Evolutionary conservation across 2,888 invertebrate genomes (phyloP).

Genomic region (Acleris literana): DNA sequence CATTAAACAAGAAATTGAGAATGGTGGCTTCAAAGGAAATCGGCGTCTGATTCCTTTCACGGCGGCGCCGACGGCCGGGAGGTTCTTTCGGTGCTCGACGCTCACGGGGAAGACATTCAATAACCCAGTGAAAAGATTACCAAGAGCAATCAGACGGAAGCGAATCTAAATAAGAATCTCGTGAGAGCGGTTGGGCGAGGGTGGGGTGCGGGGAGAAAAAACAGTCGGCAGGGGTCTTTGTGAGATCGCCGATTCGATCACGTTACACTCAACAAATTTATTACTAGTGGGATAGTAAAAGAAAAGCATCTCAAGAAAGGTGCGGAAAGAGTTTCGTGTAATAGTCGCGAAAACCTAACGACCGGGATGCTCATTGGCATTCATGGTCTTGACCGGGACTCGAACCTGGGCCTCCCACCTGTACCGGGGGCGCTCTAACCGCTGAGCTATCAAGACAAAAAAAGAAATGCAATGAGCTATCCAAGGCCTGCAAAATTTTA

Average conservation of each 20-base stretch:
- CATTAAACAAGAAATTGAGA: slow-evolving; percentile 60
- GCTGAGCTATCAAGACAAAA: slow-evolving; percentile 82
- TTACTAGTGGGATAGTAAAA: slow-evolving; percentile 46
- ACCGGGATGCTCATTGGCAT: slow-evolving; percentile 61
- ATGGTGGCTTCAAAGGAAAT: slow-evolving; percentile 62
- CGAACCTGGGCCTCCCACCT: slow-evolving; percentile 80
- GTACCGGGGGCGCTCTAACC: slow-evolving; percentile 75
- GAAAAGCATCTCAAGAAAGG: slow-evolving; percentile 60
- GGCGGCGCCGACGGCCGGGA: slow-evolving; percentile 54
- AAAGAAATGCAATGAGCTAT: slow-evolving; percentile 60
- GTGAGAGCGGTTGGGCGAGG: slow-evolving; percentile 74
- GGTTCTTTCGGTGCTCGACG: slow-evolving; percentile 67
- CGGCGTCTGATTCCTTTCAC: slow-evolving; percentile 61
- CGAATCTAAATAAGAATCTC: slow-evolving; percentile 84
- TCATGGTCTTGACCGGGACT: slow-evolving; percentile 81
- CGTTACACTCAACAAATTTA: slow-evolving; percentile 73
- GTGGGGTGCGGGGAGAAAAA: slow-evolving; percentile 68
- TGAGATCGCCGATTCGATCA: slow-evolving; percentile 77
- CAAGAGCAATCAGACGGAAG: slow-evolving; percentile 84
- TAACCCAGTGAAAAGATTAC: slow-evolving; percentile 83
- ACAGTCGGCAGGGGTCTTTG: slow-evolving; percentile 74
- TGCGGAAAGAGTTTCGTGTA: slow-evolving; percentile 54
- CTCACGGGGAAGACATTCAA: slow-evolving; percentile 82
- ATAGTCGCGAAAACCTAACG: slow-evolving; percentile 38
- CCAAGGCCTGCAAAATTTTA: slow-evolving; percentile 42